phyloP scores from a whole-genome alignment of 1,140 invertebrate genomes.

The Drosophila kurseongensis region DNA sequence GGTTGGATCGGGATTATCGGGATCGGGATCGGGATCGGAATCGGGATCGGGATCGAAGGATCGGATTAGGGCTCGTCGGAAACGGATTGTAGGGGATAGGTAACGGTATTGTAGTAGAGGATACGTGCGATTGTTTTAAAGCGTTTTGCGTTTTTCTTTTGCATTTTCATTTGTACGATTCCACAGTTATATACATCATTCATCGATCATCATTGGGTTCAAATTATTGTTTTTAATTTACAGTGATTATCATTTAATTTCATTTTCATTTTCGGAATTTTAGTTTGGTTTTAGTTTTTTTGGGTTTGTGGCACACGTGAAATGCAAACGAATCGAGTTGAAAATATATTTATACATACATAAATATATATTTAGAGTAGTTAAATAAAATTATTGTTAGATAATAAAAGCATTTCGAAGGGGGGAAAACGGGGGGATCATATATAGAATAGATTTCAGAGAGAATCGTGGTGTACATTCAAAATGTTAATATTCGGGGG shows the following conservation, averaged over 20 bases:
- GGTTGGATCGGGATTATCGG: slow-evolving; percentile 21
- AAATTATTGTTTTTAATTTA: slow-evolving; percentile 18
- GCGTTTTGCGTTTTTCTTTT: slow-evolving; percentile 84
- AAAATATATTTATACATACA: slow-evolving; percentile 75
- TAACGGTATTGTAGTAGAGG: slow-evolving; percentile 84
- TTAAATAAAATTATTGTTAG: slow-evolving; percentile 78
- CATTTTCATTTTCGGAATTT: slow-evolving; percentile 21
- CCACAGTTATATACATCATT: slow-evolving; percentile 51
- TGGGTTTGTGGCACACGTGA: slow-evolving; percentile 59
- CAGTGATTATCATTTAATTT: slow-evolving; percentile 18
- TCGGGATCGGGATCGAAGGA: slow-evolving; percentile 42
- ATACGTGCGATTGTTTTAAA: slow-evolving; percentile 85
- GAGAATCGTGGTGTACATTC: slow-evolving; percentile 74
- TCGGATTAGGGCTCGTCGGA: slow-evolving; percentile 77
- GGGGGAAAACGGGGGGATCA: slow-evolving; percentile 42
- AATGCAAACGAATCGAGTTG: slow-evolving; percentile 80
- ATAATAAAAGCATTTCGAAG: slow-evolving; percentile 73
- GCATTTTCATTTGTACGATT: slow-evolving; percentile 80
- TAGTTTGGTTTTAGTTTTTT: slow-evolving; percentile 23
- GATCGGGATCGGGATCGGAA: slow-evolving; percentile 33
- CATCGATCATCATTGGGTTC: slow-evolving; percentile 34
- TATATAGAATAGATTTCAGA: slow-evolving; percentile 65
- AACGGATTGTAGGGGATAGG: slow-evolving; percentile 81
- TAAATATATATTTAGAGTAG: slow-evolving; percentile 76
- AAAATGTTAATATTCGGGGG: slow-evolving; percentile 53